These are phyloP conservation scores for Manduca sexta DNA, from an alignment of 1,140 invertebrate species.

Conservation along the genomic window DNA sequence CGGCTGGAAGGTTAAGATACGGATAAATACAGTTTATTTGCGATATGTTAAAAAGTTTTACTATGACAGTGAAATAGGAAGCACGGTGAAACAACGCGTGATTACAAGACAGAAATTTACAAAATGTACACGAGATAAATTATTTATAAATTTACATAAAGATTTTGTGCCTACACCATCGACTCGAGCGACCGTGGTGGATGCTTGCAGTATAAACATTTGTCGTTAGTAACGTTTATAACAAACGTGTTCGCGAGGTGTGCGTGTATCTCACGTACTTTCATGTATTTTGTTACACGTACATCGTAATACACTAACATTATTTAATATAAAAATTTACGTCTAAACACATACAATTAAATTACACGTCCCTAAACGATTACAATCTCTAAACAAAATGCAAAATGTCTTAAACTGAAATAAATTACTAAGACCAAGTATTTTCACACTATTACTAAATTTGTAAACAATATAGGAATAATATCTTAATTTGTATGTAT, in stretches of 20 bases:
- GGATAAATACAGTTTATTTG: no score
- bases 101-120: conserved; percentile 34
- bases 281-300: no score
- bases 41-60: background rate
- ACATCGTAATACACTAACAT: background rate
- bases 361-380: conserved; percentile 42
- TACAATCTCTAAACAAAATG: conserved; percentile 57
- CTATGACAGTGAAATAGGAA: background rate
- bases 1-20: no score
- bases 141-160: conserved; percentile 5
- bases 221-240: background rate
- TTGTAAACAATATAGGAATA: conserved; percentile 57
- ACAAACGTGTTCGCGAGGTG: background rate
- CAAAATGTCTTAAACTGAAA: conserved; percentile 51
- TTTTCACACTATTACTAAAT: conserved; percentile 34
- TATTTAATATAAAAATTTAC: conserved; percentile 29
- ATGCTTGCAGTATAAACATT: background rate
- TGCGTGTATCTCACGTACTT: background rate
- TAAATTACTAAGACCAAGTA: conserved; percentile 54
- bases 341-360: conserved; percentile 44
- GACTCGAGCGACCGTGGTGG: background rate
- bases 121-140: conserved; percentile 37
- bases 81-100: background rate
- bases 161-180: background rate
- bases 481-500: conserved; percentile 64